Evolutionary conservation across 2,113 vertebrate species (phyloP).

Genomic region (Alces alces): DNA sequence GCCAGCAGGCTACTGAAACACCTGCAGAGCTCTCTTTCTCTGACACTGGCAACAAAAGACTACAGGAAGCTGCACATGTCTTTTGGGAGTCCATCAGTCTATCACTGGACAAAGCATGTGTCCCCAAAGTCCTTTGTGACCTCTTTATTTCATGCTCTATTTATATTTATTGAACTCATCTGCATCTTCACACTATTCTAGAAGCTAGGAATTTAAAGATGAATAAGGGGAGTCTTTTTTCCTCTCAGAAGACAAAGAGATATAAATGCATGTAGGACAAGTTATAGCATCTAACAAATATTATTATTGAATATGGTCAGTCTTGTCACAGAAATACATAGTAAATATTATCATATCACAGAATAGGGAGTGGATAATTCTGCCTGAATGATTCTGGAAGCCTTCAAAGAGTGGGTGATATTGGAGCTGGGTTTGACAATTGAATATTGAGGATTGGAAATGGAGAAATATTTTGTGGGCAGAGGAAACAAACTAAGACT

Average conservation of each 20-base stretch:
- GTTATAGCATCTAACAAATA: background rate
- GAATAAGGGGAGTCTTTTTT: background rate
- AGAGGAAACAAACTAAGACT: background rate
- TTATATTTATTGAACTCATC: conserved; percentile 32
- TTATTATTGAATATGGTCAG: background rate
- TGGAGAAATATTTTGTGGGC: background rate
- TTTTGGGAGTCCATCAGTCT: background rate
- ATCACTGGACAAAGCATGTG: background rate
- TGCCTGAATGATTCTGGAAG: background rate
- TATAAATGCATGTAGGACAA: background rate
- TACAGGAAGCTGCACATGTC: background rate
- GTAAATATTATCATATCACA: background rate
- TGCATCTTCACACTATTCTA: background rate
- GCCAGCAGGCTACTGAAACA: background rate
- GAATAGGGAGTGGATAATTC: background rate
- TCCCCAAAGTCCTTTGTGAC: background rate
- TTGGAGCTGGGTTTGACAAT: background rate
- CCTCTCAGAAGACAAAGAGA: background rate
- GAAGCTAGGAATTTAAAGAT: background rate
- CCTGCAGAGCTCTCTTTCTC: background rate
- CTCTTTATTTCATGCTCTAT: conserved; percentile 26
- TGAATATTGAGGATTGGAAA: background rate
- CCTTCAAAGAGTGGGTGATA: background rate
- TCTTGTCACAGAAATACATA: background rate
- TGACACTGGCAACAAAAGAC: background rate